phyloP scores from a whole-genome alignment of 2,888 invertebrate genomes.

The Lycocerus yunnanus region DNA sequence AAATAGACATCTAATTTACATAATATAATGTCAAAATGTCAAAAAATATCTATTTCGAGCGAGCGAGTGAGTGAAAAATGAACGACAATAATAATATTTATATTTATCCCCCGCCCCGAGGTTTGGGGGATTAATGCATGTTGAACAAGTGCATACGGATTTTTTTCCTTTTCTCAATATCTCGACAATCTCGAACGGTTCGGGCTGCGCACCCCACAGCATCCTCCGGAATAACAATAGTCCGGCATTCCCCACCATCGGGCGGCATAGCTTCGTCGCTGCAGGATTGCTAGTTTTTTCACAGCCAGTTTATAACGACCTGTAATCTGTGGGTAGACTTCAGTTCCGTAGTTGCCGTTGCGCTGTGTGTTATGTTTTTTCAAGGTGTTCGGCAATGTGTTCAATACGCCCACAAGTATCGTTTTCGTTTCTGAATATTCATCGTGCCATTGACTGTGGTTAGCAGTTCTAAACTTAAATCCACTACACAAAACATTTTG shows the following conservation, averaged over 20 bases:
- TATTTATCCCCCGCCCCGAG: too few species aligned
- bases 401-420: conserved; percentile 36
- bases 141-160: not conserved
- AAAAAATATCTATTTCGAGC: too few species aligned
- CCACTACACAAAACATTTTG: not conserved
- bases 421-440: conserved; percentile 33
- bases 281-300: conserved; percentile 50
- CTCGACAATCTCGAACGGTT: conserved; percentile 28
- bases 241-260: conserved; percentile 32
- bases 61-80: too few species aligned
- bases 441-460: conserved; percentile 36
- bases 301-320: conserved; percentile 54
- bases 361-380: conserved; percentile 20
- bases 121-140: not conserved
- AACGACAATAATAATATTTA: not conserved
- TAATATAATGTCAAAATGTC: too few species aligned
- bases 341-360: conserved; percentile 36
- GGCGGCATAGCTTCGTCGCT: conserved; percentile 41
- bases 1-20: not conserved
- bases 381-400: conserved; percentile 39
- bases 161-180: conserved; percentile 14
- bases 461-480: conserved; percentile 7
- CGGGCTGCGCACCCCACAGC: conserved; percentile 23
- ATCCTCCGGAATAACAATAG: conserved; percentile 42
- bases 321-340: conserved; percentile 47